Evolutionary conservation across 2,113 vertebrate species (phyloP).

Genomic region (Boulengeromyrus knoepffleri): DNA sequence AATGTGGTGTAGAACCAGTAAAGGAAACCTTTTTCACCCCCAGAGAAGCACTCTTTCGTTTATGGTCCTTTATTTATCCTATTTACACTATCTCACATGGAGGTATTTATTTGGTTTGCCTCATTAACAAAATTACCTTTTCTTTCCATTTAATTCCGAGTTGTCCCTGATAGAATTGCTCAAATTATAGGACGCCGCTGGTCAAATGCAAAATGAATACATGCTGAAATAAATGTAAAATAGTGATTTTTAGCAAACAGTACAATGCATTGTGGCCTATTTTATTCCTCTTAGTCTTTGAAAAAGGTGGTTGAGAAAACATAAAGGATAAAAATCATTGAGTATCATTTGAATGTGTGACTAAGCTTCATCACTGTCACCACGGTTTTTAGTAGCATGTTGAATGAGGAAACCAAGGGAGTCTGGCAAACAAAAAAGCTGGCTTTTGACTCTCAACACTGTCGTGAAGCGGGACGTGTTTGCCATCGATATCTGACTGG

Average conservation of each 20-base stretch:
- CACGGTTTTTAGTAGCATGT: background rate
- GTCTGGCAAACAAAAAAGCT: background rate
- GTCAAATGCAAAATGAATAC: background rate
- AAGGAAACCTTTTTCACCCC: background rate
- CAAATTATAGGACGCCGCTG: background rate
- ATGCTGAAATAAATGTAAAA: background rate
- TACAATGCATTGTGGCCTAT: background rate
- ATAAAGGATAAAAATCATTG: background rate
- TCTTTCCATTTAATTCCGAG: background rate
- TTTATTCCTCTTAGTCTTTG: background rate
- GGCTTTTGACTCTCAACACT: background rate
- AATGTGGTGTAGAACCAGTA: background rate
- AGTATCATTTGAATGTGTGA: background rate
- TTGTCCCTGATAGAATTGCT: background rate
- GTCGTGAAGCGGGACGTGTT: background rate
- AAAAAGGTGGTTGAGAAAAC: background rate
- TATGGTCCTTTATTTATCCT: background rate
- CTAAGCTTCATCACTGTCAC: background rate
- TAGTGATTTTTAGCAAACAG: background rate
- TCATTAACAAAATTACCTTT: background rate
- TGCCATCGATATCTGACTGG: background rate
- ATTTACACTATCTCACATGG: background rate
- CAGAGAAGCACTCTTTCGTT: background rate
- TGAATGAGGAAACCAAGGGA: background rate
- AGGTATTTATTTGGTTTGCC: background rate